Conservation (phyloP, 2,888 invertebrate species). For the Cyrtodaria siliqua region DNA sequence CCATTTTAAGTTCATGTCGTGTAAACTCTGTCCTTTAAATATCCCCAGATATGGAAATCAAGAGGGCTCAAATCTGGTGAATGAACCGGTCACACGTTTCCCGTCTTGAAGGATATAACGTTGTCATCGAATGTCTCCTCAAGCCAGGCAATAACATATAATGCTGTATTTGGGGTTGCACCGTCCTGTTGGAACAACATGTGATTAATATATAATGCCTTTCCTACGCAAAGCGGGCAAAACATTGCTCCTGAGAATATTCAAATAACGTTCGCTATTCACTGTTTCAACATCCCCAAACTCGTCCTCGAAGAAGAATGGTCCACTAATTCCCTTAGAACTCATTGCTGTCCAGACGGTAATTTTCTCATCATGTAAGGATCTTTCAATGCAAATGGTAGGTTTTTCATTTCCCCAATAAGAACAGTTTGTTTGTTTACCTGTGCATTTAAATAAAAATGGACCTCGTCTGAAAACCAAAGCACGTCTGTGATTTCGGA, state of each 20-base stretch:
- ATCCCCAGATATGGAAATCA: slow-evolving; percentile 15
- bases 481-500: no score
- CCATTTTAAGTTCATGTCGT: background rate
- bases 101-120: slow-evolving; percentile 1
- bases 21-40: slow-evolving; percentile 22
- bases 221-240: slow-evolving; percentile 27
- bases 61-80: slow-evolving; percentile 11
- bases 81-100: slow-evolving; percentile 1
- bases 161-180: slow-evolving; percentile 30
- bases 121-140: background rate
- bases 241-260: slow-evolving; percentile 25
- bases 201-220: background rate
- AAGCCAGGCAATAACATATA: slow-evolving; percentile 15
- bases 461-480: slow-evolving; percentile 17
- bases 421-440: slow-evolving; percentile 29
- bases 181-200: slow-evolving; percentile 39
- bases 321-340: slow-evolving; percentile 15
- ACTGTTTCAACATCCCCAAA: slow-evolving; percentile 23
- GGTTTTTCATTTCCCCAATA: slow-evolving; percentile 33
- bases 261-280: slow-evolving; percentile 25
- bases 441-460: slow-evolving; percentile 26
- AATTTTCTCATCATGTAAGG: slow-evolving; percentile 15
- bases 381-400: slow-evolving; percentile 22
- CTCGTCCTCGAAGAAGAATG: slow-evolving; percentile 26
- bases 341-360: slow-evolving; percentile 33